Base-by-base conservation (phyloP, 2,113 vertebrate genomes). In the Recurvirostra avosetta region DNA sequence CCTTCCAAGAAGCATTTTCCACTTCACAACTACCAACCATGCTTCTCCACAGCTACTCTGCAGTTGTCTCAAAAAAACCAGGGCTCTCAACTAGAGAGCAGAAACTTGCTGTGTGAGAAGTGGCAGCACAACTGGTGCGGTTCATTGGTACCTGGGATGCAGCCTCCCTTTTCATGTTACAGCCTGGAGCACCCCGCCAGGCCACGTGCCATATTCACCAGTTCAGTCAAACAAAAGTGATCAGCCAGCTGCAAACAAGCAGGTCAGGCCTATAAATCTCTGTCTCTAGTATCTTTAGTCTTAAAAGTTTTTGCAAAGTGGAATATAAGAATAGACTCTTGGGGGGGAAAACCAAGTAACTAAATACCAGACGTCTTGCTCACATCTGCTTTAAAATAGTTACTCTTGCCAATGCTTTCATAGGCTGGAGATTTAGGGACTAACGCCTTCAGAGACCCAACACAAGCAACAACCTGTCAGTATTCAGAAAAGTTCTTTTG, bases 241-340 rank as follows among this genome's bases (percentile, higher is more conserved):
- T 45, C 53, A 95, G 65, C 23, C 62, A 78, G 53, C 49, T 77
- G 45, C 50, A 93, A 65, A 53, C 34, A 79, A 73, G n/a, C 40
- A 71, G 26, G n/a, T 83, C 41, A 77, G 47, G 41, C 38, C 36
- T 34, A n/a, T 74, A 65, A 77, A 90, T 61, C 19, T 78, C 45
- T 56, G 63, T 62, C 50, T 81, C 53, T 34, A 79, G 12, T 49
- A 88, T 43, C 58, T 82, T 61, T 72, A 84, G 53, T n/a, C 49
- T 94, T 55, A 79, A 10, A 90, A 79, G 13, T 55, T 90, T n/a
- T 90, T 84, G 55, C 65, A 77, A 79, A 92, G 83, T 15, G 47
- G 38, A 93, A 91, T 29, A 26, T 23, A 88, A 80, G 13, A 86
- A 92, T 30, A 86, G 74, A 86, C 52, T 77, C 45, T 86, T 0